phyloP scores from a whole-genome alignment of 2,797 vertebrate species.

The Arnoldichthys spilopterus region DNA sequence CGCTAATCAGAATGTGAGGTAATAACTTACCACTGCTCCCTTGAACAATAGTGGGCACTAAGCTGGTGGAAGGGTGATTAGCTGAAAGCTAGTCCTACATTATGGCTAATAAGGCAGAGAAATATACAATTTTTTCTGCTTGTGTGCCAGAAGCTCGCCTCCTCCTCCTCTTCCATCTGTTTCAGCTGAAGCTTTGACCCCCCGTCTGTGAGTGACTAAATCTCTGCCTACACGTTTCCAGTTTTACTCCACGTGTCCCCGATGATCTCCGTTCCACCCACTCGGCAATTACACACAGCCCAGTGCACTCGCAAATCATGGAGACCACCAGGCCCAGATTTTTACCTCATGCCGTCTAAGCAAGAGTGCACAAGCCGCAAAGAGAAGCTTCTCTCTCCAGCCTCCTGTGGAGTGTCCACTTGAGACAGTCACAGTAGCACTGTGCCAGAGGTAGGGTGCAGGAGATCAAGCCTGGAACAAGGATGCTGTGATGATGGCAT shows the following conservation, averaged over 20 bases:
- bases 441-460: neutral
- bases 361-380: slow-evolving; percentile 22
- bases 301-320: slow-evolving; percentile 42
- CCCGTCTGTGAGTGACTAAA: slow-evolving; percentile 25
- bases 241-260: slow-evolving; percentile 41
- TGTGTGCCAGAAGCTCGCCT: slow-evolving; percentile 22
- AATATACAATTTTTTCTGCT: slow-evolving; percentile 21
- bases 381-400: slow-evolving; percentile 10
- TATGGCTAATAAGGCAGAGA: slow-evolving; percentile 32
- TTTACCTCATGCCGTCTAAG: slow-evolving; percentile 5
- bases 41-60: slow-evolving; percentile 2
- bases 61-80: slow-evolving; percentile 23
- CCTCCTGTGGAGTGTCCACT: slow-evolving; percentile 29
- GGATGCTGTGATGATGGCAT: neutral
- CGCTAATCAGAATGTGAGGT: neutral
- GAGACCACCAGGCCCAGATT: slow-evolving; percentile 44
- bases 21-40: slow-evolving; percentile 1
- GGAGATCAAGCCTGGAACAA: slow-evolving; percentile 53
- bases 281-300: slow-evolving; percentile 50
- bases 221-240: slow-evolving; percentile 50
- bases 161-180: slow-evolving; percentile 49
- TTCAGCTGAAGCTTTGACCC: slow-evolving; percentile 45
- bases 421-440: slow-evolving; percentile 16
- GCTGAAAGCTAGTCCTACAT: slow-evolving; percentile 18
- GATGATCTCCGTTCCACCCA: slow-evolving; percentile 51